Conservation (phyloP, 1,140 invertebrate genomes). For the Druon quercuslanigerum region DNA sequence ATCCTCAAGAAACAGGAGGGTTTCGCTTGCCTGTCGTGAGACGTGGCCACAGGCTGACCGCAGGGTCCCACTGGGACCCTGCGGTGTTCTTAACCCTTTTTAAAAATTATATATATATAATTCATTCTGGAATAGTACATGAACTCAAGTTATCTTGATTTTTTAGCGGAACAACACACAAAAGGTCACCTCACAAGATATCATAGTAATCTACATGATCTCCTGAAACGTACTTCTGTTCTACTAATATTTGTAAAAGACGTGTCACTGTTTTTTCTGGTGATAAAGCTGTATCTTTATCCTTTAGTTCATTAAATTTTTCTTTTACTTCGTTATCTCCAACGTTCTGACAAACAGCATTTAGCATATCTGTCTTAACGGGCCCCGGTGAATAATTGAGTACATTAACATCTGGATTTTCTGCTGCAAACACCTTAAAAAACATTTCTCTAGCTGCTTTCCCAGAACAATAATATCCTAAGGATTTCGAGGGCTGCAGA, state of each 20-base stretch:
- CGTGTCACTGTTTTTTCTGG: slow-evolving; percentile 85
- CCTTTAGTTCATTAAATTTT: slow-evolving; percentile 78
- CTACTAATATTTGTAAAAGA: slow-evolving; percentile 82
- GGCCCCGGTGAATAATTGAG: slow-evolving; percentile 96
- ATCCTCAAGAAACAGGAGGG: no score
- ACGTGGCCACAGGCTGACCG: no score
- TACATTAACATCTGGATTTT: slow-evolving; percentile 85
- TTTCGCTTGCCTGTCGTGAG: no score
- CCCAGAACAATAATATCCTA: slow-evolving; percentile 89
- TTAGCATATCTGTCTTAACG: slow-evolving; percentile 92
- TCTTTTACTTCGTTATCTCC: slow-evolving; percentile 78
- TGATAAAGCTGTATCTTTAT: slow-evolving; percentile 82
- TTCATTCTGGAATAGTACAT: no score
- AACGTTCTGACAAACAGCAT: slow-evolving; percentile 78
- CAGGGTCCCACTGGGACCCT: no score
- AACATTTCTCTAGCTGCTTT: slow-evolving; percentile 96
- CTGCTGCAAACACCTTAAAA: slow-evolving; percentile 88
- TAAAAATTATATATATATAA: no score
- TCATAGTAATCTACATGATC: slow-evolving; percentile 94
- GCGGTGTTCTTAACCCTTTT: no score
- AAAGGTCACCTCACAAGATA: neutral
- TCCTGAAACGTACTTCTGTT: slow-evolving; percentile 87
- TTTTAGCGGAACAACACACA: no score
- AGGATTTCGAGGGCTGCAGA: slow-evolving; percentile 84
- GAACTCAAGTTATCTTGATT: no score